Evolutionary conservation across 2,888 invertebrate species (phyloP).

Genomic region (Dynastes hyllus): DNA sequence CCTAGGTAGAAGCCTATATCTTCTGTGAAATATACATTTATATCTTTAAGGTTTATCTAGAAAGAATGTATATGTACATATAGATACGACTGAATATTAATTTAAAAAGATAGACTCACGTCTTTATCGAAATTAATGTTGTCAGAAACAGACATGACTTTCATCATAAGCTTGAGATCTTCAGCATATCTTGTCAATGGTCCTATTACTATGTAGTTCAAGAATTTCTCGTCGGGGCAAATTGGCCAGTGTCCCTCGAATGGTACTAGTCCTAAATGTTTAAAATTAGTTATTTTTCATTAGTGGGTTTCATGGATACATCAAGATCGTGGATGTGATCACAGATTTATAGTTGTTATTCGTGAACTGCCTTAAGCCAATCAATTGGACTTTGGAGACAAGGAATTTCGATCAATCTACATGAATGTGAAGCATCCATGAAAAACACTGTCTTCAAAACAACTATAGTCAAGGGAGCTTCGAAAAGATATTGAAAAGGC

Average conservation of each 20-base stretch:
- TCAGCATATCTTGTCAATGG: constrained; percentile 87
- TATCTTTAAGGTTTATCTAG: constrained; percentile 25
- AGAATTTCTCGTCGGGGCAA: constrained; percentile 71
- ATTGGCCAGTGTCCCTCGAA: constrained; percentile 78
- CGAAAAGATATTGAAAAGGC: too few relatives aligned
- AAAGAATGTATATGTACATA: background rate
- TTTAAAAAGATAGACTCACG: constrained; percentile 62
- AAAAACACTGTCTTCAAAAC: too few relatives aligned
- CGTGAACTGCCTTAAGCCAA: too few relatives aligned
- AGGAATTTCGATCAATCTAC: too few relatives aligned
- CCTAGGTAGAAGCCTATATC: constrained; percentile 25
- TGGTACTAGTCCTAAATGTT: constrained; percentile 72
- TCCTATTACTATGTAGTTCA: constrained; percentile 75
- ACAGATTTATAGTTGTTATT: too few relatives aligned
- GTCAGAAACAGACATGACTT: constrained; percentile 73
- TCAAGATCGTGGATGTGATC: too few relatives aligned
- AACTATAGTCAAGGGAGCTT: too few relatives aligned
- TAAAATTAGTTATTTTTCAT: background rate
- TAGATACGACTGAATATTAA: background rate
- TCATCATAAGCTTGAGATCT: constrained; percentile 82
- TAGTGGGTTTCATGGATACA: too few relatives aligned
- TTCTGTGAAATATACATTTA: constrained; percentile 42
- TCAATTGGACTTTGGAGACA: too few relatives aligned
- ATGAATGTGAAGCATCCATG: too few relatives aligned
- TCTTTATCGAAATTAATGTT: constrained; percentile 72